phyloP scores from a whole-genome alignment of 2,113 vertebrate species.

The Cercopithecus mona region DNA sequence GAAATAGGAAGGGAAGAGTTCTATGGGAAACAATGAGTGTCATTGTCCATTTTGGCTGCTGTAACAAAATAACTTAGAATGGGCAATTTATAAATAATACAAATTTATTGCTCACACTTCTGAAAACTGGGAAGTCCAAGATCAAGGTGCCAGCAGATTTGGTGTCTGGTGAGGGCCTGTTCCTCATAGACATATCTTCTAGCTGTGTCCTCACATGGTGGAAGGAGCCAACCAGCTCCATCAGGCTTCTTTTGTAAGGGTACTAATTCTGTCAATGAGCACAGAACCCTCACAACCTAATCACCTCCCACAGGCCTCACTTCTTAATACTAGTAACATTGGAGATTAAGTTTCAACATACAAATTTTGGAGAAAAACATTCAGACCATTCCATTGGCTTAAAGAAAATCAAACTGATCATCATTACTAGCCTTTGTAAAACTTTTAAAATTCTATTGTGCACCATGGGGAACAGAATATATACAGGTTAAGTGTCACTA shows the following conservation, averaged over 20 bases:
- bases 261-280: background rate
- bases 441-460: background rate
- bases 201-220: background rate
- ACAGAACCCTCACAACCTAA: background rate
- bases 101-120: background rate
- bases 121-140: background rate
- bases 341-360: background rate
- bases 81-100: background rate
- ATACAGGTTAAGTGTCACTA: background rate
- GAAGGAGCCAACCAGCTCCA: background rate
- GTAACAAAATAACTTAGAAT: background rate
- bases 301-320: background rate
- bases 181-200: background rate
- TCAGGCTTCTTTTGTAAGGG: background rate
- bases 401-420: background rate
- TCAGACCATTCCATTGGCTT: background rate
- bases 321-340: background rate
- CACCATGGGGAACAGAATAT: background rate
- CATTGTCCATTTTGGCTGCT: background rate
- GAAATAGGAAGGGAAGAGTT: background rate
- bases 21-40: background rate
- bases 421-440: background rate
- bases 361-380: background rate
- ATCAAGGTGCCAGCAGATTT: background rate
- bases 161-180: background rate